Evolutionary conservation across 2,888 invertebrate genomes (phyloP).

Genomic region (Dexiosoma caninum): DNA sequence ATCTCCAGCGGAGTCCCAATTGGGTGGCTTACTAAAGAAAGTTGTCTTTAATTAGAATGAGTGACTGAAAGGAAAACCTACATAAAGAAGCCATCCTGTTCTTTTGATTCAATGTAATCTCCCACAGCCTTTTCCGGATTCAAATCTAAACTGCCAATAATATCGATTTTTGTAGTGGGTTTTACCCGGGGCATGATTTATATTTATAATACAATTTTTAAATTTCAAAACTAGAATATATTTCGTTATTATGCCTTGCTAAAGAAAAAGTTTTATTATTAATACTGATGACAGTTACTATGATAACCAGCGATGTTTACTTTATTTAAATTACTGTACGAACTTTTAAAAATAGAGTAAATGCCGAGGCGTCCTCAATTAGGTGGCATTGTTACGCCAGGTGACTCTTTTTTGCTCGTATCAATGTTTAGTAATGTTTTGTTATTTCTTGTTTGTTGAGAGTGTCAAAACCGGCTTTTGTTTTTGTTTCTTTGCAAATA

Average conservation of each 20-base stretch:
- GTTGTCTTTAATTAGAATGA: neutral
- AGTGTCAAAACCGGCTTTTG: too few species aligned
- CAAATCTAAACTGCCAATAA: constrained; percentile 74
- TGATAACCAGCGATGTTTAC: neutral
- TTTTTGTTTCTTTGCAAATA: too few species aligned
- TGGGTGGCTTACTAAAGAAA: constrained; percentile 73
- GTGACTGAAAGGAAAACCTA: constrained; percentile 64
- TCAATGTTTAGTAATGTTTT: too few species aligned
- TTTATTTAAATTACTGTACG: too few species aligned
- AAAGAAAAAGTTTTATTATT: constrained; percentile 34
- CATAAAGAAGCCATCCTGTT: constrained; percentile 74
- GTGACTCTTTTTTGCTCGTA: too few species aligned
- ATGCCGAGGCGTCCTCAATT: too few species aligned
- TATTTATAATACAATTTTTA: neutral
- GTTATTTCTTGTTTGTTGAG: too few species aligned
- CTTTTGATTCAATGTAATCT: constrained; percentile 73
- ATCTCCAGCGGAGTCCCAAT: constrained; percentile 76
- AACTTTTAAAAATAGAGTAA: too few species aligned
- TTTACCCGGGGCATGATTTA: constrained; percentile 73
- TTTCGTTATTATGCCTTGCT: too few species aligned
- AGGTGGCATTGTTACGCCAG: too few species aligned
- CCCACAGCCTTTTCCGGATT: constrained; percentile 74
- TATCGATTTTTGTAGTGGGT: constrained; percentile 75
- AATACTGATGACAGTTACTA: neutral
- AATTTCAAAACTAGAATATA: neutral